Base-by-base conservation (phyloP, 37 sponge, comb jelly and placozoan species). In the Mnemiopsis leidyi region DNA sequence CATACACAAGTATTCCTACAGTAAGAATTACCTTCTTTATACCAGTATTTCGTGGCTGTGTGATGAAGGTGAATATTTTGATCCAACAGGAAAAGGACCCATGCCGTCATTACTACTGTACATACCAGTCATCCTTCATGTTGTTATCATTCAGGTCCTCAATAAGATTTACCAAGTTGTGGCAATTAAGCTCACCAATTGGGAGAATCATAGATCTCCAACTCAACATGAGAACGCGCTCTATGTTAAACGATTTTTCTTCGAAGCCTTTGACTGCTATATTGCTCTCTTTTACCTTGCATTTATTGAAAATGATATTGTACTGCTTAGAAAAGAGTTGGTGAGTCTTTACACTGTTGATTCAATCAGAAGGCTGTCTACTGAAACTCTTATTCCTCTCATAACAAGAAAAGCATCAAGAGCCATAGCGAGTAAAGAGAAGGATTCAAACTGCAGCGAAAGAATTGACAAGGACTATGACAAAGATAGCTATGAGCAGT, bases 241-340 rank as follows among this genome's bases (percentile, higher is more conserved):
- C 38, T 94, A 95, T 92, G 69, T 94, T 36, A 96, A 96, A 85
- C 79, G 96, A 37, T 96, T 96, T 20, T 94, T 95, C 69, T 96
- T 96, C 82, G 95, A 95, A 75, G 94, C 94, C 32, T 92, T 95
- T 83, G 95, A 95, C 38, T 96, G 95, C 76, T 96, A 94, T 83
- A 95, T 96, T 93, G 95, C 96, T 21, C 94, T 95, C 68, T 95
- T 96, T 76, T 96, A 96, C 82, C 95, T 95, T 75, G 95, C 95
- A 29, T 96, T 96, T 93, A 94, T 95, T 69, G 95, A 95, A 82
- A 31, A 95, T 33, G 95, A 96, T 40, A 93, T 96, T 16, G 92
- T 95, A 5, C 48, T 93, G 33, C 93, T 96, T 0, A 69, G 95
- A 30, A 92, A 93, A 23, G 95, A 95, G 79, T 90, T 96, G 21